A percentile compares a stretch with the other conserved stretches of the same genome.
Evolutionary conservation across 2,113 vertebrate genomes (phyloP).

Genomic region (Ceyx margarethae): DNA sequence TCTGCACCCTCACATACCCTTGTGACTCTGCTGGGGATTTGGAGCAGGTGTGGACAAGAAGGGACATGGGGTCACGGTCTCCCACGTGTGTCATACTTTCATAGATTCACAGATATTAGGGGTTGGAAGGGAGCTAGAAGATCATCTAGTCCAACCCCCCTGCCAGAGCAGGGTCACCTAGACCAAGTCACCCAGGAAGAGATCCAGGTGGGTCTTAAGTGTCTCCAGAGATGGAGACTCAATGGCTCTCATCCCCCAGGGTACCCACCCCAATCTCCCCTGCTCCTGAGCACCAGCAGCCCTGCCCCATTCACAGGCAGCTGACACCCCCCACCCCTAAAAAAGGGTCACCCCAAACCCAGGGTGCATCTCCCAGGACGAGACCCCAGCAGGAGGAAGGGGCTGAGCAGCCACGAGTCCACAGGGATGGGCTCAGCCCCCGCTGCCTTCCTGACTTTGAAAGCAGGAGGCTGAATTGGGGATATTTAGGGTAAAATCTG

Average conservation of each 20-base stretch:
- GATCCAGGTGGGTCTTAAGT: no score
- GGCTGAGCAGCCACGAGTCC: neutral
- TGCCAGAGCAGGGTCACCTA: no score
- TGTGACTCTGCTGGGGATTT: accelerated
- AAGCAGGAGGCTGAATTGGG: neutral
- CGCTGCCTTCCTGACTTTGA: neutral
- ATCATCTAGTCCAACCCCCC: no score
- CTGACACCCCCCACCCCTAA: no score
- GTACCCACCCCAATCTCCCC: neutral
- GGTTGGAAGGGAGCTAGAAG: no score
- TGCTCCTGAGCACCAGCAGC: neutral
- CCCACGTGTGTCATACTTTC: no score
- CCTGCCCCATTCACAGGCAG: neutral
- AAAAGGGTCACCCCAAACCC: neutral
- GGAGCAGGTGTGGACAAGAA: accelerated
- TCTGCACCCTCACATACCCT: neutral
- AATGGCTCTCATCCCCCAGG: accelerated
- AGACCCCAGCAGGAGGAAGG: neutral
- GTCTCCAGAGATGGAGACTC: no score
- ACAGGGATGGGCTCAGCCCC: accelerated
- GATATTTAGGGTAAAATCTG: neutral
- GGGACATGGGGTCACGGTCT: neutral
- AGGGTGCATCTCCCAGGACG: neutral
- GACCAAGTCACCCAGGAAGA: no score
- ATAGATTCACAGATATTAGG: no score